Percentiles rank a stretch among this genome's conserved stretches.
These are phyloP conservation scores for Xiphophorus maculatus DNA, from an alignment of 2,113 vertebrate genomes.

Conservation along the genomic window DNA sequence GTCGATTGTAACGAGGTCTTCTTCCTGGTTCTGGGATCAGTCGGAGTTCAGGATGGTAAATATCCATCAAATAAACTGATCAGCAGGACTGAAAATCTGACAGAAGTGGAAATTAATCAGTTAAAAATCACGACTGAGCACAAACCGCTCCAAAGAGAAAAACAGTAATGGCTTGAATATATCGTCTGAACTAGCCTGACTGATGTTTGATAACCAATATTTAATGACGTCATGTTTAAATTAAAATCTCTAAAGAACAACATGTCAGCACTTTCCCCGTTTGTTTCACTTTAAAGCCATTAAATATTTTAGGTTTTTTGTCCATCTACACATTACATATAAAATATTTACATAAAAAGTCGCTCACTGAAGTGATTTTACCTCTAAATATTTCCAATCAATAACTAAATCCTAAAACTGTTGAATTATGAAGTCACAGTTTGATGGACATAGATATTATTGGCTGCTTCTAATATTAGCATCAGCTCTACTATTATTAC, in stretches of 20 bases:
- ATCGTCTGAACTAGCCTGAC: constrained; percentile 14
- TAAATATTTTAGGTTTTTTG: not conserved
- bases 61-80: not conserved
- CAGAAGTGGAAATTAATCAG: constrained; percentile 56
- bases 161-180: constrained; percentile 36
- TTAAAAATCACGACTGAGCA: constrained; percentile 21
- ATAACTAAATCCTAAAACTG: no score
- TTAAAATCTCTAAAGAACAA: no score
- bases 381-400: no score
- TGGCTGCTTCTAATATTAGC: no score
- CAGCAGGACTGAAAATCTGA: constrained; percentile 38
- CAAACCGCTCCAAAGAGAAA: constrained; percentile 10
- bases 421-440: no score
- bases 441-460: no score
- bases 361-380: no score
- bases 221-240: no score
- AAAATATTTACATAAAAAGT: no score
- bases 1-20: constrained; percentile 71
- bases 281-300: not conserved
- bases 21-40: constrained; percentile 27
- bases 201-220: constrained; percentile 15
- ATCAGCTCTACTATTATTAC: no score
- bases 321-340: no score
- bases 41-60: not conserved
- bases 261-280: not conserved